Evolutionary conservation across 2,888 invertebrate species (phyloP), one percentile per base, ranked within the genome.

Genomic region (Lamellibrachia columna): DNA sequence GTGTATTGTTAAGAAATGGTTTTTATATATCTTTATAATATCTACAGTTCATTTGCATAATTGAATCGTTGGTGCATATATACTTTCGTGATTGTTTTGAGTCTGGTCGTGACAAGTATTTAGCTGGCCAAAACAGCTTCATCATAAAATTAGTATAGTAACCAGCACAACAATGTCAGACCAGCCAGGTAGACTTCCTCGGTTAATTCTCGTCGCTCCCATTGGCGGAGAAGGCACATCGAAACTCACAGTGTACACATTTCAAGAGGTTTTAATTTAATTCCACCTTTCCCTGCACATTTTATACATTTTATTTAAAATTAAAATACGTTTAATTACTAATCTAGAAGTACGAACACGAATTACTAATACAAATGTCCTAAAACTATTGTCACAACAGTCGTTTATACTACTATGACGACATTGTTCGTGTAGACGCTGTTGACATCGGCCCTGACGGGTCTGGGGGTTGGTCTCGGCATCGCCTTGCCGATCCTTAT

Each of bases 401-500:
- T 55, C 55, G 8, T 22, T 22, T 75, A 22, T 22, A 22, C 22
- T 75, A 22, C 75, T 75, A 75, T n/a, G 6, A 75, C n/a, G 2
- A 75, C 75, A 75, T 22, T 75, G 75, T 75, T 22, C 75, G 75
- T 75, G 75, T 75, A 96, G 96, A 94, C 93, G 1, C 93, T 96
- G 91, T 95, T 94, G 7, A 92, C 93, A 7, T 95, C 95, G 8
- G 96, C 96, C 3, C 60, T 96, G 7, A 93, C 92, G 40, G 96
- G 96, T 7, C 95, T 96, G 7, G 93, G 94, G 7, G 93, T 96
- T 22, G 96, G 96, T 0, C 93, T 96, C 52, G 93, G 93, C 28
- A 92, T 95, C 22, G 95, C 96, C 15, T 95, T 94, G 92, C 95
- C 95, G 0, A 94, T 96, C 40, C 95, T 96, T 15, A 93, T 95